Base-by-base conservation (phyloP, 2,797 vertebrate species). In the Morus bassanus region DNA sequence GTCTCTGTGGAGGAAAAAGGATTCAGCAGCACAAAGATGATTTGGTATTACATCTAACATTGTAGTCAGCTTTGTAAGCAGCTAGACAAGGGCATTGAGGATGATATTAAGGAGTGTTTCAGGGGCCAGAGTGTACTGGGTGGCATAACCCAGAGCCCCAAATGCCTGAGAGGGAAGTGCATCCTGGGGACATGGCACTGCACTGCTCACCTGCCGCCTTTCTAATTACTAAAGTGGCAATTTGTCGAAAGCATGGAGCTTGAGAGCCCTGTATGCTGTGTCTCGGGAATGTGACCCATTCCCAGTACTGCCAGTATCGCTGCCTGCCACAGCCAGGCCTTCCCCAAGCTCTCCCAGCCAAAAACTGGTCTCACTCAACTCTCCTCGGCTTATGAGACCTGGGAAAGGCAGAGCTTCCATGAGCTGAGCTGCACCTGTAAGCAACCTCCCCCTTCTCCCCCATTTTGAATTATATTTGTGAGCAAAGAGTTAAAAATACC, bases 91-190 rank as follows among this genome's bases (percentile, higher is more conserved):
- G 57, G 21, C 27, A 18, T 4, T 56, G 41, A 2, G 4, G 43
- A 24, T 60, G 69, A 27, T 6, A 7, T 3, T 54, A 84, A 61
- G 60, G 39, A 43, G 35, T 2, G 0, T 43, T 81, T 53, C 15
- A 54, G 35, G 30, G 8, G 21, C 9, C 27, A 39, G 24, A 64
- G 6, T 0, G 1, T 16, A 53, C 0, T 4, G 11, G 25, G 27
- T 73, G 24, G 48, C 25, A 18, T 8, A 85, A 63, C 18, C 27
- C 16, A 30, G 39, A 27, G 23, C 17, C 84, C 45, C 59, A 70
- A 64, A 89, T 80, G 31, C 50, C 57, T 57, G 27, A 45, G 53
- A 59, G n/a, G 56, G 73, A 65, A 64, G 65, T 3, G 8, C 7
- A 10, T 0, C 0, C 15, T 6, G 6, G 11, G 72, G 51, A 50